Evolutionary conservation across 2,113 vertebrate genomes (phyloP).

Genomic region (Perca schrenkii): DNA sequence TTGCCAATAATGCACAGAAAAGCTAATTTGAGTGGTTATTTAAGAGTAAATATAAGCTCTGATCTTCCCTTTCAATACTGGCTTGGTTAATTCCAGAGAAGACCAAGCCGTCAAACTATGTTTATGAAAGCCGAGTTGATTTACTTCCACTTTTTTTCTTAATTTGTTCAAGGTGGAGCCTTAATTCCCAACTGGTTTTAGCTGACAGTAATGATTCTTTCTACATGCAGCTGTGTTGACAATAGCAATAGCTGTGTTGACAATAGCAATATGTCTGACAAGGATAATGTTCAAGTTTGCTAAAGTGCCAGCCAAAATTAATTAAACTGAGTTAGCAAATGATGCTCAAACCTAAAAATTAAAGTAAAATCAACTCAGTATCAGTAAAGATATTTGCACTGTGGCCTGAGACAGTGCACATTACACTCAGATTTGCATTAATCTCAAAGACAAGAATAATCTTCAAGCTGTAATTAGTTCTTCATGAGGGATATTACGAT

Average conservation of each 20-base stretch:
- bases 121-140: slow-evolving; percentile 30
- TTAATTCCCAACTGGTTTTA: slow-evolving; percentile 40
- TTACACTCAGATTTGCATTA: slow-evolving; percentile 55
- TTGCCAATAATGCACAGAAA: neutral
- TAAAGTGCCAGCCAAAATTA: slow-evolving; percentile 54
- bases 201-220: slow-evolving; percentile 40
- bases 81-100: slow-evolving; percentile 14
- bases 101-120: slow-evolving; percentile 16
- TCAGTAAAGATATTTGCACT: slow-evolving; percentile 57
- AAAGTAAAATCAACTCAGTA: slow-evolving; percentile 56
- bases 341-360: slow-evolving; percentile 37
- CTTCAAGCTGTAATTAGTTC: slow-evolving; percentile 56
- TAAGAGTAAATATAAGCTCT: slow-evolving; percentile 15
- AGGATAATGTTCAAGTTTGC: slow-evolving; percentile 44
- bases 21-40: neutral
- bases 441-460: slow-evolving; percentile 48
- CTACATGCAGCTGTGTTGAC: slow-evolving; percentile 52
- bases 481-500: slow-evolving; percentile 49
- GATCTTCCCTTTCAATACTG: slow-evolving; percentile 14
- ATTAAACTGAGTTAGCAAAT: slow-evolving; percentile 50
- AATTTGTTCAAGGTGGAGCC: slow-evolving; percentile 25
- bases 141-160: slow-evolving; percentile 24
- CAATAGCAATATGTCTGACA: slow-evolving; percentile 57
- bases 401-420: slow-evolving; percentile 38
- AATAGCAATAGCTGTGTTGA: slow-evolving; percentile 56